Conservation (phyloP, 2,797 vertebrate genomes). For the Netta rufina region DNA sequence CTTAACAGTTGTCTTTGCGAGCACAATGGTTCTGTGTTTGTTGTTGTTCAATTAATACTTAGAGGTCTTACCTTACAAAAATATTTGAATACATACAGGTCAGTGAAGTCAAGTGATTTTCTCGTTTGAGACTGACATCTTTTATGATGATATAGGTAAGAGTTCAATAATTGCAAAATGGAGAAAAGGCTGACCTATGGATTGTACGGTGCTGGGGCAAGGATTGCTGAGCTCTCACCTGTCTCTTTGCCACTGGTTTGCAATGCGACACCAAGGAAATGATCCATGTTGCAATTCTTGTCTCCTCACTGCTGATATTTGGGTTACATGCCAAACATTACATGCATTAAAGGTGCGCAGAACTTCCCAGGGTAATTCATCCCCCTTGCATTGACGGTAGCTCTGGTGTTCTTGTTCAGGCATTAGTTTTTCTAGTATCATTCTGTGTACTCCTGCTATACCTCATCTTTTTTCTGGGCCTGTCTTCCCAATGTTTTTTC, state of each 20-base stretch:
- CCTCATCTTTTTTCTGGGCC: background rate
- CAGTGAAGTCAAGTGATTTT: background rate
- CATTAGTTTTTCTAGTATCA: background rate
- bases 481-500: background rate
- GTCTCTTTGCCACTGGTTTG: background rate
- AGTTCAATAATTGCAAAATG: background rate
- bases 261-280: background rate
- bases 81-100: background rate
- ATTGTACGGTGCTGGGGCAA: background rate
- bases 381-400: fast-evolving
- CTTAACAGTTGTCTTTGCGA: background rate
- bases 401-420: background rate
- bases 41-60: background rate
- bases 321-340: background rate
- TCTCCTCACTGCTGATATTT: background rate
- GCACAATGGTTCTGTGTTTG: background rate
- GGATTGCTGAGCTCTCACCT: background rate
- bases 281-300: background rate
- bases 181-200: background rate
- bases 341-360: background rate
- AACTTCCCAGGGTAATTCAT: background rate
- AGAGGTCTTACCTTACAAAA: background rate
- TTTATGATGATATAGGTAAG: background rate
- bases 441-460: background rate
- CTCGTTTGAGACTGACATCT: background rate